Conservation (phyloP, 1,140 invertebrate genomes). For the Chymomyza costata region DNA sequence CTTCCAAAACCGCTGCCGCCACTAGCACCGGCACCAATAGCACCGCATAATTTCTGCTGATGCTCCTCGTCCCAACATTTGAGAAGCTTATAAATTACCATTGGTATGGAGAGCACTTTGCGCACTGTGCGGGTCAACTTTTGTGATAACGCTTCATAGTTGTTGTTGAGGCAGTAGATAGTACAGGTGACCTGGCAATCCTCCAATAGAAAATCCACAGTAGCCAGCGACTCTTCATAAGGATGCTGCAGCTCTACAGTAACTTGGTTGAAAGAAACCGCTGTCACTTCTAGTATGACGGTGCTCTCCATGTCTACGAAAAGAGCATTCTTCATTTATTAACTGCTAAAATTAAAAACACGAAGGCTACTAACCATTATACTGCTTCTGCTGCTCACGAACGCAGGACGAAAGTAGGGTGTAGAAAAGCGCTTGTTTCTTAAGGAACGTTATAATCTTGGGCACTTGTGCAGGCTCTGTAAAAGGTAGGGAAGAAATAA, state of each 20-base stretch:
- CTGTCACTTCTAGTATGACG: conserved; percentile 93
- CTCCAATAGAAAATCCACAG: conserved; percentile 90
- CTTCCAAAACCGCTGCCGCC: conserved; percentile 44
- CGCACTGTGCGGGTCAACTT: conserved; percentile 90
- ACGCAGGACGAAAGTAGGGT: conserved; percentile 91
- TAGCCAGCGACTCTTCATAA: conserved; percentile 92
- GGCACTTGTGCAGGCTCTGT: conserved; percentile 96
- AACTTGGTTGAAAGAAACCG: conserved; percentile 91
- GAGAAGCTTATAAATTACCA: conserved; percentile 85
- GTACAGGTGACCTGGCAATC: conserved; percentile 84
- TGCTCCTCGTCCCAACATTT: conserved; percentile 80
- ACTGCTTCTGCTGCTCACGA: conserved; percentile 84
- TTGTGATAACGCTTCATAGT: conserved; percentile 80
- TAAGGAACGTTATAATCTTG: conserved; percentile 87
- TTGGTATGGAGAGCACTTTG: conserved; percentile 92
- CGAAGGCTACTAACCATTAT: conserved; percentile 75
- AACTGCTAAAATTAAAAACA: neutral
- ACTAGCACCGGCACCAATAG: conserved; percentile 74
- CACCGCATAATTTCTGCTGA: conserved; percentile 75
- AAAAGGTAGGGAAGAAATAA: conserved; percentile 91
- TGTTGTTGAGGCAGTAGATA: conserved; percentile 78
- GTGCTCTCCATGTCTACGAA: conserved; percentile 84
- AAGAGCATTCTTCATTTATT: neutral
- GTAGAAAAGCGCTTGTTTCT: conserved; percentile 95
- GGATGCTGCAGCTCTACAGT: conserved; percentile 95